These are phyloP conservation scores for Balaeniceps rex DNA, from an alignment of 2,113 vertebrate genomes.

Conservation along the genomic window DNA sequence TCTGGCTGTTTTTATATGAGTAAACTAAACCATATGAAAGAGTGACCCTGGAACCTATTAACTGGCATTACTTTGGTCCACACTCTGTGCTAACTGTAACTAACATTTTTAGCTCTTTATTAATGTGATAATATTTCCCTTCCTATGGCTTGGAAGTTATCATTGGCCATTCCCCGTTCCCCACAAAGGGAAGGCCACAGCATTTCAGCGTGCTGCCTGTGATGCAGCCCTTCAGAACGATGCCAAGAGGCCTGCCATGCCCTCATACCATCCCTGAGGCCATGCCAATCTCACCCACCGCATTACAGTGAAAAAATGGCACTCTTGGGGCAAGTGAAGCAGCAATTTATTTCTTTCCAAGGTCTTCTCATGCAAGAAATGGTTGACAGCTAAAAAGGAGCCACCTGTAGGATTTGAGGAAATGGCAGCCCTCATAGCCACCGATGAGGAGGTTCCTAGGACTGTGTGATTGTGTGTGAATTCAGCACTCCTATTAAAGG, in stretches of 20 bases:
- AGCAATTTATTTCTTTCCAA: not conserved
- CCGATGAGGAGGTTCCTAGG: not conserved
- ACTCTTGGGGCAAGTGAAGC: not conserved
- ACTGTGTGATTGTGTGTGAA: not conserved
- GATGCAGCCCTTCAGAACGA: not conserved
- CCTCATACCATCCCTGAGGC: not conserved
- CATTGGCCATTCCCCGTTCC: not conserved
- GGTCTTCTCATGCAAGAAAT: not conserved
- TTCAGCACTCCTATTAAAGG: not conserved
- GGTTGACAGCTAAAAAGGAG: not conserved
- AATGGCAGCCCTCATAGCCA: not conserved
- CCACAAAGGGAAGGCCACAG: not conserved
- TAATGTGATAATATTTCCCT: not conserved
- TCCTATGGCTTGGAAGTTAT: not conserved
- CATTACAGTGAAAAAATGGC: not conserved
- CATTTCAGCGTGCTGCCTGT: not conserved
- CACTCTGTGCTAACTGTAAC: not conserved
- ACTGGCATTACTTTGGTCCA: not conserved
- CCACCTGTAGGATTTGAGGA: not conserved
- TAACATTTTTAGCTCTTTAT: not conserved
- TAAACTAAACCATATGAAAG: not conserved
- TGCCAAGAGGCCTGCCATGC: not conserved
- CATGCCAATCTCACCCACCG: not conserved
- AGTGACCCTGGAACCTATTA: not conserved
- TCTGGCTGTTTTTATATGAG: not conserved